Evolutionary conservation across 2,113 vertebrate genomes (phyloP).

Genomic region (Benitochromis conjunctus): DNA sequence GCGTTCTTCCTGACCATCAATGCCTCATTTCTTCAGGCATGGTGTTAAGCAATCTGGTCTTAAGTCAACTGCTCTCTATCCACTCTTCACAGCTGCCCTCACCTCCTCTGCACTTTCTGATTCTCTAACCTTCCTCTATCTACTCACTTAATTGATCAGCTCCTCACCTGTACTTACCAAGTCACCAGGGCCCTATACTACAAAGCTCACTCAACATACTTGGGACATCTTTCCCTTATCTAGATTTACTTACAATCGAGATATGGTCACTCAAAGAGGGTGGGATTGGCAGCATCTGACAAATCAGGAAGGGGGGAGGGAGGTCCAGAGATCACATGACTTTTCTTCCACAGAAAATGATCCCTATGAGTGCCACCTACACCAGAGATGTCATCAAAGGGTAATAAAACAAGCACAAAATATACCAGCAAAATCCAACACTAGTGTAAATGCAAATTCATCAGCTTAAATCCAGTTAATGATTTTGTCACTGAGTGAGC

Average conservation of each 20-base stretch:
- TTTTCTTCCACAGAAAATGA: background rate
- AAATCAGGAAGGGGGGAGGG: background rate
- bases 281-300: background rate
- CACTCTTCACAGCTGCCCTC: background rate
- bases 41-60: background rate
- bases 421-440: background rate
- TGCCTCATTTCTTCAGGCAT: background rate
- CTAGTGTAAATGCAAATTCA: background rate
- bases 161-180: background rate
- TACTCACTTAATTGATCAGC: background rate
- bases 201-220: background rate
- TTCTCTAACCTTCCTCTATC: background rate
- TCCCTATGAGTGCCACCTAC: background rate
- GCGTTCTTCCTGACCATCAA: background rate
- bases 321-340: background rate
- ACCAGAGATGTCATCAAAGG: background rate
- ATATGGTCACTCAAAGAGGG: background rate
- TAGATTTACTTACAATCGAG: background rate
- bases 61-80: background rate
- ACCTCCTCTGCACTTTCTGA: background rate
- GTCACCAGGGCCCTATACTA: background rate
- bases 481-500: background rate
- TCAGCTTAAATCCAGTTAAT: background rate
- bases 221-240: background rate
- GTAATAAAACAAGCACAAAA: background rate